phyloP scores from a whole-genome alignment of 2,888 invertebrate genomes.

The Melangyna quadrimaculata region DNA sequence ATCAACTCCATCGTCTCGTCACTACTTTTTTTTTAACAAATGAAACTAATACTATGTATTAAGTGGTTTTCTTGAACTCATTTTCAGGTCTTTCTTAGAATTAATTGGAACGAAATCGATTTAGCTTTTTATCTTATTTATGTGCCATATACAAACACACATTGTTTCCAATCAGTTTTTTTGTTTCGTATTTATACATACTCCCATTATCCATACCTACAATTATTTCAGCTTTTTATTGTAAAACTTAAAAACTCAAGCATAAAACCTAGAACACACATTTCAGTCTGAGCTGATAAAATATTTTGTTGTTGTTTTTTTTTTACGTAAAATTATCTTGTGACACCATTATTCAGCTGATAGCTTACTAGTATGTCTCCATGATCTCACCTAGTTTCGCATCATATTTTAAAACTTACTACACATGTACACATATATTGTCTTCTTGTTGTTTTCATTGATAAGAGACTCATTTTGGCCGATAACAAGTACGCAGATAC shows the following conservation, averaged over 20 bases:
- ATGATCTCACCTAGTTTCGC: slow-evolving; percentile 59
- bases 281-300: not conserved
- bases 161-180: not conserved
- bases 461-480: slow-evolving; percentile 58
- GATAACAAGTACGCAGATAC: slow-evolving; percentile 20
- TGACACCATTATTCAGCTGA: slow-evolving; percentile 59
- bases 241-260: not conserved
- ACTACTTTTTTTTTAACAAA: not conserved
- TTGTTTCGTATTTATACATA: not conserved
- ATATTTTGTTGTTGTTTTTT: slow-evolving; percentile 13
- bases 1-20: fast-evolving
- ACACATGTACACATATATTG: too few species aligned
- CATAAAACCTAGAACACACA: not conserved
- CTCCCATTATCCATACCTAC: too few species aligned
- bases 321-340: slow-evolving; percentile 44
- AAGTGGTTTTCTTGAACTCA: not conserved
- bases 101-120: not conserved
- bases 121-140: not conserved
- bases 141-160: not conserved
- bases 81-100: not conserved
- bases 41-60: not conserved
- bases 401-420: slow-evolving; percentile 17
- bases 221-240: not conserved
- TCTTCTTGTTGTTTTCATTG: slow-evolving; percentile 21
- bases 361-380: slow-evolving; percentile 24